Evolutionary conservation across 30 jellyfish, hydroid and myxozoan genomes (phyloP), one percentile per base, ranked within the genome.

Genomic region (Nemopilema nomurai): DNA sequence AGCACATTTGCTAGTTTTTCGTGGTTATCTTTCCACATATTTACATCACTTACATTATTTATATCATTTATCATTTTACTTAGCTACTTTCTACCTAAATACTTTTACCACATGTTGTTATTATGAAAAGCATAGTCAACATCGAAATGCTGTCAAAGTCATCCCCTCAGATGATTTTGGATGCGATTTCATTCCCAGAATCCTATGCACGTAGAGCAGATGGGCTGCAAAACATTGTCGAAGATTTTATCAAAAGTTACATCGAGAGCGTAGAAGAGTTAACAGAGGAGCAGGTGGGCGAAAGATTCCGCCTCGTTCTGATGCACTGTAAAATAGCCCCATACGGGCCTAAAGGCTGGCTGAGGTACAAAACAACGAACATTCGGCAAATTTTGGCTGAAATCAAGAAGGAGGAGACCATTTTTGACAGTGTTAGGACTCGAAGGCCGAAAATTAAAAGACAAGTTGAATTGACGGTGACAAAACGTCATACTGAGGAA

Each of bases 311-410:
- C 31, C 29, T 76, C 27, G 74, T 76, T 22, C n/a, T 76, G 28
- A 49, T 29, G 18, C 75, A 62, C 50, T 49, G 71, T 71, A 76
- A 76, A 51, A 22, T 74, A 13, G 51, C 71, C 7, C 85, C 85
- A 19, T 76, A 76, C 24, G 85, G 85, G 22, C 85, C 85, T 1
- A 62, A 76, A 24, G 85, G 74, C 6, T 76, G 85, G 85, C 9
- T 76, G 51, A 62, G 62, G n/a, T 76, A 76, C 74, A 76, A 51
- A 29, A 51, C 85, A 17, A 21, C 51, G 17, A 51, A 51, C 57
- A 9, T 53, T 8, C 53, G 21, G 27, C 85, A 76, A 0, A 76
- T 76, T 51, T 21, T 76, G 74, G 19, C 85, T 17, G 85, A 76
- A 24, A 19, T 76, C 74, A 76, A 21, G 17, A 50, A 74, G 29